These are phyloP conservation scores for Ericerus pela DNA, from an alignment of 1,140 invertebrate genomes.

Conservation along the genomic window DNA sequence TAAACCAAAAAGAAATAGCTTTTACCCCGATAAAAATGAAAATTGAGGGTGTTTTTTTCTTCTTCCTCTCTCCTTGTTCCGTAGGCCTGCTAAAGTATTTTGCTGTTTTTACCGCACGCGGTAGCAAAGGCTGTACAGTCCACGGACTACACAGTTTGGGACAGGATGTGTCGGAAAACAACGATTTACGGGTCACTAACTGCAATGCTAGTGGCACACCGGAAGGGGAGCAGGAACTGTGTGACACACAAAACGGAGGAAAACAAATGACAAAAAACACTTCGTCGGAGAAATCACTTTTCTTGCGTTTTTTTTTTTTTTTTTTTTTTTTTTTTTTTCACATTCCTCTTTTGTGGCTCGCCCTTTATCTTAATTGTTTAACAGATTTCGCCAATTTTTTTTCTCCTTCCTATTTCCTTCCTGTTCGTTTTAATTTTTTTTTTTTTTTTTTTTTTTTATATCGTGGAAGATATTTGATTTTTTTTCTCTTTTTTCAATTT, in stretches of 20 bases:
- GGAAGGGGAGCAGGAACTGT: not conserved
- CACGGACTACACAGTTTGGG: not conserved
- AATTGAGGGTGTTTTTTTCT: conserved; percentile 2
- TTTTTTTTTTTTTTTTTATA: not conserved
- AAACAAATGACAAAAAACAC: conserved; percentile 6
- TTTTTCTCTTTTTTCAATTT: not conserved
- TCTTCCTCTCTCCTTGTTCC: not conserved
- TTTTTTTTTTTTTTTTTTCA: not conserved
- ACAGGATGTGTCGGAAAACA: not conserved
- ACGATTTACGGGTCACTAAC: conserved; percentile 10
- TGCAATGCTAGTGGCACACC: not conserved
- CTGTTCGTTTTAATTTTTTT: not conserved
- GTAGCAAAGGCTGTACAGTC: not conserved
- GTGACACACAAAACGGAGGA: not conserved
- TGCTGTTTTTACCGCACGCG: not conserved
- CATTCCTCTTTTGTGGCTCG: too few relatives aligned
- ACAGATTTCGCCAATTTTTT: not conserved
- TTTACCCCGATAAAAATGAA: too few relatives aligned
- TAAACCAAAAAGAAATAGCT: too few relatives aligned
- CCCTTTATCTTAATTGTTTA: conserved; percentile 1
- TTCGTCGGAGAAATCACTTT: not conserved
- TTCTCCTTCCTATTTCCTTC: not conserved
- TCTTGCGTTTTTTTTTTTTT: not conserved
- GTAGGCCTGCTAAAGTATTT: not conserved
- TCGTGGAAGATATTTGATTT: not conserved